Percentiles rank a stretch among this genome's conserved stretches.
Conservation (phyloP, 1,140 invertebrate species). For the Heliothis subflexa region DNA sequence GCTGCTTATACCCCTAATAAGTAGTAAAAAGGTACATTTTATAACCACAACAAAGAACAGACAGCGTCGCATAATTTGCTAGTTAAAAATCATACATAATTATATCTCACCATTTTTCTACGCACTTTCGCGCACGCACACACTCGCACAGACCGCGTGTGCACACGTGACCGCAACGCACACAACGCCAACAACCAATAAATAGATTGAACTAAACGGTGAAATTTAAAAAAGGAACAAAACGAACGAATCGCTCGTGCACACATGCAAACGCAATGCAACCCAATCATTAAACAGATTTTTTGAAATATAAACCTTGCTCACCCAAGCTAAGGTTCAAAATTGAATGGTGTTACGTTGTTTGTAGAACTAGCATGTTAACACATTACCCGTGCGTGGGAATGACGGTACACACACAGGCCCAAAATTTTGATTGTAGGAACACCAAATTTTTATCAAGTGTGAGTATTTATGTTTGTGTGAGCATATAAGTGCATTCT, state of each 20-base stretch:
- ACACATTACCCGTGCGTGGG: slow-evolving; percentile 77
- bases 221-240: slow-evolving; percentile 86
- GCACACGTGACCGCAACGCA: slow-evolving; percentile 68
- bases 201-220: slow-evolving; percentile 86
- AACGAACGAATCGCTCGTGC: slow-evolving; percentile 80
- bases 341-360: slow-evolving; percentile 51
- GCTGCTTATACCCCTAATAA: not conserved
- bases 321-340: slow-evolving; percentile 52
- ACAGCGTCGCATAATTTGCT: slow-evolving; percentile 39
- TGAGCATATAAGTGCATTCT: slow-evolving; percentile 76
- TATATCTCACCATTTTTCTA: slow-evolving; percentile 84
- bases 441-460: slow-evolving; percentile 79
- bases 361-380: slow-evolving; percentile 79
- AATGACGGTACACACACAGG: slow-evolving; percentile 72
- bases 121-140: slow-evolving; percentile 78
- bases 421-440: slow-evolving; percentile 81
- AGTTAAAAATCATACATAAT: slow-evolving; percentile 66
- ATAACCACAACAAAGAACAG: slow-evolving; percentile 22
- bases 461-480: slow-evolving; percentile 61
- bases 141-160: slow-evolving; percentile 57
- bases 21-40: not conserved
- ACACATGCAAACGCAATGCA: slow-evolving; percentile 78
- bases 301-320: slow-evolving; percentile 55
- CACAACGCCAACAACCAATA: slow-evolving; percentile 80
- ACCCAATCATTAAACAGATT: slow-evolving; percentile 77